Evolutionary conservation across 2,888 invertebrate species (phyloP), one percentile per base, ranked within the genome.

Genomic region (Apeira syringaria): DNA sequence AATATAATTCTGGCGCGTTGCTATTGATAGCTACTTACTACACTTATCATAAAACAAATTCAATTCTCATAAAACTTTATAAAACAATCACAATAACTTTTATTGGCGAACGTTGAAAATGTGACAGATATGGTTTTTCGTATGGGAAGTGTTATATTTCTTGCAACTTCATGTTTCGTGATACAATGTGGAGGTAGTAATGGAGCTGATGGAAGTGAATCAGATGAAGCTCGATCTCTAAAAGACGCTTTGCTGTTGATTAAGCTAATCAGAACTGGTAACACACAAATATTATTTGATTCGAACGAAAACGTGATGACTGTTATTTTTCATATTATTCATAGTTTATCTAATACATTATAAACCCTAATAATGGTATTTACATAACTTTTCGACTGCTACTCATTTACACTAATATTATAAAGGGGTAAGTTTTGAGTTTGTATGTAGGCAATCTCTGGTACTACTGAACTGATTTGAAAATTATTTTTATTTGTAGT

Each of bases 211-310:
- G 31, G 43, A 11, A 43, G 37, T 15, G 53, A 51, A 7, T 56
- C 56, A 2, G 67, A 67, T 5, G 72, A 71, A 7, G 73, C 71
- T 4, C 54, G 52, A 7, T 56, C 51, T 31, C 34, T 78, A 9
- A 64, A 62, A 28, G 62, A 79, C 52, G 79, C 79, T 3, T 43
- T 79, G 18, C 37, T 68, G 26, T 53, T 79, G 39, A 69, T 79
- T 1, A 56, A 70, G 9, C 44, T 78, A 13, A 60, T 79, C 2
- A 77, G 67, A 64, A 53, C 67, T 46, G 76, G 78, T 76, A 59
- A 35, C 3, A n/a, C n/a, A n/a, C n/a, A n/a, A n/a, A n/a, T n/a
- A n/a, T n/a, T n/a, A n/a, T n/a, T n/a, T n/a, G n/a, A n/a, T n/a
- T n/a, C n/a, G n/a, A 15, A 15, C n/a, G 3, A 9, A 1, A 6